Evolutionary conservation across 1,140 invertebrate species (phyloP).

Genomic region (Dreissena polymorpha): DNA sequence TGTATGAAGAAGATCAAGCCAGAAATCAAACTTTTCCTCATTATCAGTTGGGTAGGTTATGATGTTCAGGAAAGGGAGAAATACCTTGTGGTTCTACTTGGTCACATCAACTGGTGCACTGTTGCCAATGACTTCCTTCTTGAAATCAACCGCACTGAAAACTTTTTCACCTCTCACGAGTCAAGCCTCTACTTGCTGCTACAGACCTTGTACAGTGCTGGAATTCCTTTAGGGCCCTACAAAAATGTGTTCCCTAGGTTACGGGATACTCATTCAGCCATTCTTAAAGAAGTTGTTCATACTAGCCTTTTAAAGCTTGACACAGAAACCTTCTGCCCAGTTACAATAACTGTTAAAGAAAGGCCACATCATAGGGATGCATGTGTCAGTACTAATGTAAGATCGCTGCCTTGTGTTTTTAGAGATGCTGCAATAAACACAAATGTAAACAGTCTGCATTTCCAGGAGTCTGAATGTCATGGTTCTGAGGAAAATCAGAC

Average conservation of each 20-base stretch:
- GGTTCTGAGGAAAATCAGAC: neutral
- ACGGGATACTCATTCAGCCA: slow-evolving; percentile 79
- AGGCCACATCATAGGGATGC: slow-evolving; percentile 51
- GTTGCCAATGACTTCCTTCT: slow-evolving; percentile 72
- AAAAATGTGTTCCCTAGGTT: slow-evolving; percentile 81
- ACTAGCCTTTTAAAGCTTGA: slow-evolving; percentile 61
- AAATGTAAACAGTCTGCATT: slow-evolving; percentile 51
- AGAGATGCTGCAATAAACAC: slow-evolving; percentile 56
- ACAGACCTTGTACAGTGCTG: slow-evolving; percentile 82
- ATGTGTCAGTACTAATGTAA: slow-evolving; percentile 52
- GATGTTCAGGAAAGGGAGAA: slow-evolving; percentile 70
- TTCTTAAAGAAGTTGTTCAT: slow-evolving; percentile 66
- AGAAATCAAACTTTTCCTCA: slow-evolving; percentile 73
- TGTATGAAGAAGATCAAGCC: slow-evolving; percentile 69
- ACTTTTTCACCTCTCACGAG: slow-evolving; percentile 75
- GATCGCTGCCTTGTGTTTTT: slow-evolving; percentile 16
- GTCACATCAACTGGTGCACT: slow-evolving; percentile 71
- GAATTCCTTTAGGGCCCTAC: slow-evolving; percentile 82
- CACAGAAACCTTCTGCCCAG: slow-evolving; percentile 62
- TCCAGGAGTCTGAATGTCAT: slow-evolving; percentile 38
- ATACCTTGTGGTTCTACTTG: slow-evolving; percentile 67
- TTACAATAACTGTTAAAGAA: slow-evolving; percentile 67
- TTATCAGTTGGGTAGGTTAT: slow-evolving; percentile 73
- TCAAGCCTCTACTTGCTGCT: slow-evolving; percentile 82
- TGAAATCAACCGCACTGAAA: slow-evolving; percentile 74